Percentiles rank a stretch among this genome's conserved stretches.
phyloP scores from a whole-genome alignment of 1,140 invertebrate species.

The Plectrocnemia conspersa region DNA sequence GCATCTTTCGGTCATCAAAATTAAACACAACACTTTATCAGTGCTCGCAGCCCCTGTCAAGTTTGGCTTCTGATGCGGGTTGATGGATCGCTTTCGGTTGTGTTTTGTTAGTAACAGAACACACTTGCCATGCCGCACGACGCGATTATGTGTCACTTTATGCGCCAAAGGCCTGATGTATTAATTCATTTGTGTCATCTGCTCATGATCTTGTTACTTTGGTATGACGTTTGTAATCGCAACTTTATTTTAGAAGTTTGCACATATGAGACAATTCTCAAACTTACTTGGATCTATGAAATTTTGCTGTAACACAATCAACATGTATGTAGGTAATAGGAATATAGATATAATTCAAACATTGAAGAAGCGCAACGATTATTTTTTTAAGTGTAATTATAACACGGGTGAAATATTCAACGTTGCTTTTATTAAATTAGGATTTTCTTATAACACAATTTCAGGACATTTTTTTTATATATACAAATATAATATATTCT shows the following conservation, averaged over 20 bases:
- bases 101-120: slow-evolving; percentile 6
- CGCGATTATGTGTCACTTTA: background rate
- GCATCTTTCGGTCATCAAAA: slow-evolving; percentile 8
- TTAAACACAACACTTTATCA: slow-evolving; percentile 23
- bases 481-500: too few species aligned
- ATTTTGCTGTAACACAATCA: too few species aligned
- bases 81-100: slow-evolving; percentile 8
- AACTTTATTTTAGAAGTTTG: too few species aligned
- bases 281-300: too few species aligned
- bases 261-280: too few species aligned
- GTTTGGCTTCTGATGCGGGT: slow-evolving; percentile 5
- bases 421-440: background rate
- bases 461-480: background rate
- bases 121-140: background rate
- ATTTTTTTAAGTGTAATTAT: too few species aligned
- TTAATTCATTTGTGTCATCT: slow-evolving; percentile 3
- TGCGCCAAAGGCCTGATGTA: background rate
- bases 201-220: too few species aligned
- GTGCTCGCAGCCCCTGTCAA: slow-evolving; percentile 8
- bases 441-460: background rate
- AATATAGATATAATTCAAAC: too few species aligned
- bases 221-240: too few species aligned
- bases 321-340: too few species aligned
- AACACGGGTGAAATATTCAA: too few species aligned
- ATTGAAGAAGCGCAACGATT: too few species aligned